These are phyloP conservation scores for Cossypha dichroa DNA, from an alignment of 2,797 vertebrate genomes.

Conservation along the genomic window DNA sequence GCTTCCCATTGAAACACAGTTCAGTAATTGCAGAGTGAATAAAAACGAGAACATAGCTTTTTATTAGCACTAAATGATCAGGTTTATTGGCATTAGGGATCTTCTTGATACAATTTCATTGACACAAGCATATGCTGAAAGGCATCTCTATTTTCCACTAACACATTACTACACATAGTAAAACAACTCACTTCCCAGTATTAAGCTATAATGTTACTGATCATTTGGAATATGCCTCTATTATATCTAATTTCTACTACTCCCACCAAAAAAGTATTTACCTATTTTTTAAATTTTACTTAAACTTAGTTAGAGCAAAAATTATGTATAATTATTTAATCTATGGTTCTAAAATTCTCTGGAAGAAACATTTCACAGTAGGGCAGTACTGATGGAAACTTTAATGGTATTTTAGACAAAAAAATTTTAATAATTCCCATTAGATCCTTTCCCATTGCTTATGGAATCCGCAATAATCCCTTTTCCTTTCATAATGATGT, in stretches of 20 bases:
- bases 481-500: not conserved
- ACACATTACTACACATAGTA: not conserved
- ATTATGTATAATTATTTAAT: not conserved
- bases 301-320: not conserved
- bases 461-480: not conserved
- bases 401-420: not conserved
- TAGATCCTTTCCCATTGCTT: not conserved
- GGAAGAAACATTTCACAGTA: not conserved
- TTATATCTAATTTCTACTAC: not conserved
- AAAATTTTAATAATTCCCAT: not conserved
- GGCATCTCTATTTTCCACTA: not conserved
- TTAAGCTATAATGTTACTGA: not conserved
- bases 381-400: not conserved
- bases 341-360: not conserved
- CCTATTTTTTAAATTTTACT: not conserved
- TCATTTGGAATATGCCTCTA: not conserved
- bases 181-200: not conserved
- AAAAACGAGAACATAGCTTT: not conserved
- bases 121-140: constrained; percentile 4
- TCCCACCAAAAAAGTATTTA: not conserved
- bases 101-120: not conserved
- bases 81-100: not conserved
- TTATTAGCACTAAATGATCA: constrained; percentile 2
- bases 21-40: not conserved
- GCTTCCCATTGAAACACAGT: not conserved